Evolutionary conservation across 2,113 vertebrate species (phyloP).

Genomic region (Sylvilagus bachmani): DNA sequence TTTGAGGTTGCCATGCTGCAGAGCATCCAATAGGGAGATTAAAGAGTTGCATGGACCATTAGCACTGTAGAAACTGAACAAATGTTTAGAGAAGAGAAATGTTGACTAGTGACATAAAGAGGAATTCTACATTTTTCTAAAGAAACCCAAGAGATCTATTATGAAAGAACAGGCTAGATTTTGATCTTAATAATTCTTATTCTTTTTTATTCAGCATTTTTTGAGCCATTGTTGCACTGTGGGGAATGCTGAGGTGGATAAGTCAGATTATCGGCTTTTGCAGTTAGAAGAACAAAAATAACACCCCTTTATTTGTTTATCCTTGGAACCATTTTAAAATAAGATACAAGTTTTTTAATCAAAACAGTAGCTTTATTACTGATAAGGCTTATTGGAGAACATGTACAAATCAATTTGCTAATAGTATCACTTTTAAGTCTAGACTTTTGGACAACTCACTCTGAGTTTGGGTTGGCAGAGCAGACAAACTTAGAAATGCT

Average conservation of each 20-base stretch:
- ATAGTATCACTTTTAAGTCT: not conserved
- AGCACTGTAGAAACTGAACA: conserved; percentile 60
- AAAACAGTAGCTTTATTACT: conserved; percentile 30
- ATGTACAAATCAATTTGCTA: not conserved
- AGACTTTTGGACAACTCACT: not conserved
- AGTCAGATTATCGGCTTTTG: not conserved
- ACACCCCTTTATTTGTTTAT: not conserved
- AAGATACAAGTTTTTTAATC: not conserved
- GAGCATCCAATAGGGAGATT: conserved; percentile 30
- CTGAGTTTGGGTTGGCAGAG: not conserved
- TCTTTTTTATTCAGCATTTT: not conserved
- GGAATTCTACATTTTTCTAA: conserved; percentile 35
- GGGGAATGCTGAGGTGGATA: not conserved
- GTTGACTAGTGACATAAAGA: conserved; percentile 60
- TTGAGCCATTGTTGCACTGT: not conserved
- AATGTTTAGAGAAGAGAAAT: conserved; percentile 52
- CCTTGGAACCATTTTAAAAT: conserved; percentile 24
- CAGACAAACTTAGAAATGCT: not conserved
- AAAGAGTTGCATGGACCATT: conserved; percentile 52
- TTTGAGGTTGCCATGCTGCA: conserved; percentile 58
- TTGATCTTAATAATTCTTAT: conserved; percentile 65
- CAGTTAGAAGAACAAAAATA: conserved; percentile 32
- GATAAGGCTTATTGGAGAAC: not conserved
- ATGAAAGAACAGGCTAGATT: conserved; percentile 51
- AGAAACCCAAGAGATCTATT: conserved; percentile 27